These are phyloP conservation scores for Salvelinus namaycush DNA, from an alignment of 2,113 vertebrate genomes.

Conservation along the genomic window DNA sequence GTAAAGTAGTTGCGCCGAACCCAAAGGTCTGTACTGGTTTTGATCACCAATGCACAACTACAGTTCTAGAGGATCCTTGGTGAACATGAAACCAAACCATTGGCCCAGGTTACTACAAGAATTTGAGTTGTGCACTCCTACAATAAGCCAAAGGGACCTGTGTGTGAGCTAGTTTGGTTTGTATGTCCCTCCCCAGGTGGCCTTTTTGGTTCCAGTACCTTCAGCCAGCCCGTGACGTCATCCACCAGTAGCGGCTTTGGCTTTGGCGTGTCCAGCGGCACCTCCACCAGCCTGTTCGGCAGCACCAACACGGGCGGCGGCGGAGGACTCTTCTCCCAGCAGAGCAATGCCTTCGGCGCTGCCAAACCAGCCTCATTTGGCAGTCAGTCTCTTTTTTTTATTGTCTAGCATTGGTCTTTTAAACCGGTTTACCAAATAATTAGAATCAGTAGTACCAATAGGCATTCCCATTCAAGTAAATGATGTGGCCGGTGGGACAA, in stretches of 20 bases:
- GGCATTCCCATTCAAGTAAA: background rate
- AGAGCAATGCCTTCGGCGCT: conserved; percentile 91
- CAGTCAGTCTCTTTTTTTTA: conserved; percentile 75
- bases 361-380: conserved; percentile 89
- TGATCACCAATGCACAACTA: conserved; percentile 1
- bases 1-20: background rate
- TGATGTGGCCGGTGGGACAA: background rate
- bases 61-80: background rate
- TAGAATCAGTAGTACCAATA: background rate
- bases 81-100: background rate
- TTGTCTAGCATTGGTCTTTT: background rate
- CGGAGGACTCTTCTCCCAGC: conserved; percentile 90
- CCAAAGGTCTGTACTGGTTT: background rate
- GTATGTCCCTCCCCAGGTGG: conserved; percentile 76
- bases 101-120: background rate
- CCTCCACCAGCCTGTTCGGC: conserved; percentile 88
- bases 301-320: conserved; percentile 76
- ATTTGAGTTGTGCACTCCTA: background rate
- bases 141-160: background rate
- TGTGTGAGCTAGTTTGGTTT: background rate
- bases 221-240: conserved; percentile 91
- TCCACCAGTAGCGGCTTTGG: conserved; percentile 89
- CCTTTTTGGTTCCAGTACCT: conserved; percentile 88
- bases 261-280: conserved; percentile 84
- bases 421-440: background rate